Evolutionary conservation across 2,797 vertebrate genomes (phyloP).

Genomic region (Coregonus sp.): DNA sequence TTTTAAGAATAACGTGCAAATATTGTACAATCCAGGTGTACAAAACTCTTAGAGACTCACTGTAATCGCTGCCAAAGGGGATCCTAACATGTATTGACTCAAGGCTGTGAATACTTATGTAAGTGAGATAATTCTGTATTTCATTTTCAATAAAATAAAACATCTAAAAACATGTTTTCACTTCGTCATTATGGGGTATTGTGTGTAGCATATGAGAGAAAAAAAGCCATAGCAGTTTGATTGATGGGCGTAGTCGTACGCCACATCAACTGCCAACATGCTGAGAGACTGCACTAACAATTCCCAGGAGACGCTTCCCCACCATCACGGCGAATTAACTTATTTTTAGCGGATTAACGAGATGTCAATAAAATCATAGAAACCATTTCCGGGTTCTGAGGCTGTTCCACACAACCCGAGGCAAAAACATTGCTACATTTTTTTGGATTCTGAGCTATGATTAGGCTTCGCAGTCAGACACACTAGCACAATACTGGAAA

Average conservation of each 20-base stretch:
- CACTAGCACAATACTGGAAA: slow-evolving; percentile 56
- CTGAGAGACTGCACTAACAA: slow-evolving; percentile 77
- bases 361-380: slow-evolving; percentile 75
- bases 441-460: slow-evolving; percentile 73
- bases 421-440: slow-evolving; percentile 78
- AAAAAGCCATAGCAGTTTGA: slow-evolving; percentile 67
- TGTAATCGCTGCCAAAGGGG: too few relatives aligned
- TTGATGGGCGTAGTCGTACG: slow-evolving; percentile 77
- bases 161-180: too few relatives aligned
- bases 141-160: too few relatives aligned
- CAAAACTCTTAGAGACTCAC: too few relatives aligned
- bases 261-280: slow-evolving; percentile 76
- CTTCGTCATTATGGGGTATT: too few relatives aligned
- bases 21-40: too few relatives aligned
- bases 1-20: too few relatives aligned
- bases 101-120: too few relatives aligned
- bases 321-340: slow-evolving; percentile 82
- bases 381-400: slow-evolving; percentile 72
- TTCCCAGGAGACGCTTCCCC: slow-evolving; percentile 72
- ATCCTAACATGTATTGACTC: too few relatives aligned
- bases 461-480: slow-evolving; percentile 72
- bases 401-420: slow-evolving; percentile 67
- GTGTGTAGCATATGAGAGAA: too few relatives aligned
- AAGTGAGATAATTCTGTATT: too few relatives aligned
- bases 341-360: slow-evolving; percentile 75